phyloP scores from a whole-genome alignment of 53 echinoderm and acorn worm species.

The Echinometra lucunter region DNA sequence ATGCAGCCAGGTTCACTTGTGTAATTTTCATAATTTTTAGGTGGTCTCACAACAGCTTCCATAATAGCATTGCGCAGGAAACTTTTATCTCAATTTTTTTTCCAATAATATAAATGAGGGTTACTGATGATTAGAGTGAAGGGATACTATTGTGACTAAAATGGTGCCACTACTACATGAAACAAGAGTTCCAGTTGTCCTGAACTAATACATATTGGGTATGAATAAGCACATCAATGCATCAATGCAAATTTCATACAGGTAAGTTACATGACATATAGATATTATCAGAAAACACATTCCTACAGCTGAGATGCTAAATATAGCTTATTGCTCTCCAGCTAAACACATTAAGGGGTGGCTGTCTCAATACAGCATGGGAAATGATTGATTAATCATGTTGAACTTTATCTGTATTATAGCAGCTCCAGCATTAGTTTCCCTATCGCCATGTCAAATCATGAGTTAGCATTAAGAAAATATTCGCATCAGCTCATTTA shows the following conservation, averaged over 20 bases:
- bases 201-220: not conserved
- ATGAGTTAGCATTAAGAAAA: not conserved
- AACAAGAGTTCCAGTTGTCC: not conserved
- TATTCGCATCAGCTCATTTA: not conserved
- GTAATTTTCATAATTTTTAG: no score
- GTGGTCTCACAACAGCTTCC: no score
- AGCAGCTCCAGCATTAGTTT: conserved; percentile 20
- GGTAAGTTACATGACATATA: not conserved
- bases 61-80: no score
- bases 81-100: no score
- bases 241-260: not conserved
- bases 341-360: conserved; percentile 9
- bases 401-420: conserved; percentile 49
- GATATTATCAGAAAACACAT: conserved; percentile 36
- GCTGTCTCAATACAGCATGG: not conserved
- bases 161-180: not conserved
- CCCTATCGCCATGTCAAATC: not conserved
- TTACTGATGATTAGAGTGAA: not conserved
- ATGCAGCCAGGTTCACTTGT: no score
- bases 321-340: conserved; percentile 38
- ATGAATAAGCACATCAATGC: not conserved
- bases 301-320: not conserved
- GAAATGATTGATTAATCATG: conserved; percentile 36
- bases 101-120: not conserved
- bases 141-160: no score